Base-by-base conservation (phyloP, 2,888 invertebrate genomes). In the Limnephilus lunatus region DNA sequence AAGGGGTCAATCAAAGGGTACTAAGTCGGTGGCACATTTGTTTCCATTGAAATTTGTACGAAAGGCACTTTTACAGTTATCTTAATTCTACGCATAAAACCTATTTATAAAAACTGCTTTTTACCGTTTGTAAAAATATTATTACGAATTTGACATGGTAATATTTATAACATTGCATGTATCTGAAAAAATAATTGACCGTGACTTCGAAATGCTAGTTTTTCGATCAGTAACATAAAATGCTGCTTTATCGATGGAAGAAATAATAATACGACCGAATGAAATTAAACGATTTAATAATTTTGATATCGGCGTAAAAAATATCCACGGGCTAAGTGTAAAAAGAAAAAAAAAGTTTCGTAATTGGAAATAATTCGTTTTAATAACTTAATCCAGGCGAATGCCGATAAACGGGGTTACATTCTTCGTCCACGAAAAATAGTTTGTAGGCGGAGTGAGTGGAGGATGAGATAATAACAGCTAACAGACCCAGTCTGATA, bases 321-420 rank as follows among this genome's bases (percentile, higher is more conserved):
- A 31, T 31, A 82, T 32, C 30, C 30, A 82, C 82, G 82, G 32
- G 82, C 32, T 5, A 31, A 15, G 85, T 11, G 39, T 32, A 44
- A 35, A 44, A 85, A 39, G 32, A 44, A n/a, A 85, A 85, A n/a
- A 32, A 3, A 85, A 35, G 30, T 31, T 19, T 35, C 31, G 35
- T 85, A 85, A 85, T 85, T 39, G 85, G 25, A 35, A 85, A 82
- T 82, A 14, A 82, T 82, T 44, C 25, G 85, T 85, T 85, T 85
- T 85, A 85, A 85, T 85, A 85, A 85, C 85, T 85, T 85, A 85
- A 85, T 85, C 85, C 3, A 11, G 39, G 32, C 35, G 85, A 68
- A 68, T 44, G 85, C 39, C 44, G 82, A 82, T 31, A 82, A n/a
- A n/a, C 68, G 68, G 68, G 68, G 25, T 68, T 68, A 68, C 68